Percentiles rank a stretch among this genome's conserved stretches.
Conservation (phyloP, 1,140 invertebrate genomes). For the Brachionus sp. region DNA sequence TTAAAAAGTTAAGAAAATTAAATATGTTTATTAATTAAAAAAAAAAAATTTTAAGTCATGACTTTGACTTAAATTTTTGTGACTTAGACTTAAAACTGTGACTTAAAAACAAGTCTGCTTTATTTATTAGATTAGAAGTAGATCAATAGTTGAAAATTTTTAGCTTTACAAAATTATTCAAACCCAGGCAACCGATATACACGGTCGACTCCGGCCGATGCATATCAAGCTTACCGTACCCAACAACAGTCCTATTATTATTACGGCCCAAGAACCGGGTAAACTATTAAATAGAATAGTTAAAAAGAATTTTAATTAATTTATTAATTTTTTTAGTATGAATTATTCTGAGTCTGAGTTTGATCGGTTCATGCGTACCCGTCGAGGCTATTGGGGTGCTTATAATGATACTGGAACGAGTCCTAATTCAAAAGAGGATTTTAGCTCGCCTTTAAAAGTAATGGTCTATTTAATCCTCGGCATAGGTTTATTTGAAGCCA, state of each 20-base stretch:
- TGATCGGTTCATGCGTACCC: not conserved
- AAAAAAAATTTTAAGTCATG: too few relatives aligned
- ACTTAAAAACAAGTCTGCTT: too few relatives aligned
- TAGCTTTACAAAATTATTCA: conserved; percentile 7
- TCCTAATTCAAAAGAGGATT: not conserved
- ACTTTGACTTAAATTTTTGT: too few relatives aligned
- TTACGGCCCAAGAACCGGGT: not conserved
- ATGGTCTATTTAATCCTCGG: conserved; percentile 6
- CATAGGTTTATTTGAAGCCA: not conserved
- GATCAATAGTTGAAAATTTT: too few relatives aligned
- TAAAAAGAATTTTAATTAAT: not conserved
- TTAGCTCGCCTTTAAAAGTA: conserved; percentile 32
- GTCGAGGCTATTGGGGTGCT: not conserved
- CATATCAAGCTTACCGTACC: not conserved
- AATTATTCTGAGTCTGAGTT: conserved; percentile 9
- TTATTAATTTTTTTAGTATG: not conserved
- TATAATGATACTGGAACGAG: not conserved
- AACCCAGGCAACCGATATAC: not conserved
- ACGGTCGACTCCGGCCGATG: not conserved
- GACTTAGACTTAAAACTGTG: too few relatives aligned
- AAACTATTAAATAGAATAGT: not conserved
- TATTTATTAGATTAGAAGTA: too few relatives aligned
- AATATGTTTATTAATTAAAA: too few relatives aligned
- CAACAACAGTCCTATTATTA: conserved; percentile 15
- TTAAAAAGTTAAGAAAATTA: too few relatives aligned